Conservation (phyloP, 2,113 vertebrate genomes). For the Podarcis cretensis region DNA sequence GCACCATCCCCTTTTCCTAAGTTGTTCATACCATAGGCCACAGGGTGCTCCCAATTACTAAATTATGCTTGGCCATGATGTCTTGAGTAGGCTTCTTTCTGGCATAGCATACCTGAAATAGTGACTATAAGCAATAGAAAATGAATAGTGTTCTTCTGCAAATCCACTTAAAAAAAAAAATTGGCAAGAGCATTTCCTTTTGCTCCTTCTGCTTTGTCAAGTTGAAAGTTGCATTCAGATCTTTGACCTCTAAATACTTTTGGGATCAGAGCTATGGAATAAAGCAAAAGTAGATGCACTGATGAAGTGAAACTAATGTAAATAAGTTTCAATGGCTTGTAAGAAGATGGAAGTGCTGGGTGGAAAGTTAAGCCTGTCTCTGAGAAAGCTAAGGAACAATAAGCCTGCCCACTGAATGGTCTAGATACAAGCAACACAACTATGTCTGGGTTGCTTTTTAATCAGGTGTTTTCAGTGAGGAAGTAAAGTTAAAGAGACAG, state of each 20-base stretch:
- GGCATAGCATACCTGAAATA: neutral
- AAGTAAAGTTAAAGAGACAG: neutral
- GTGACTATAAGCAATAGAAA: neutral
- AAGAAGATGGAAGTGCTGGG: neutral
- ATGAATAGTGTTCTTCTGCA: neutral
- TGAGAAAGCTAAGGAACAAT: constrained; percentile 16
- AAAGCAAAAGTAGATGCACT: neutral
- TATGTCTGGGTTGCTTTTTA: neutral
- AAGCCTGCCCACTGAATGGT: constrained; percentile 21
- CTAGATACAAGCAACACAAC: neutral
- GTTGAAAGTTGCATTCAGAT: neutral
- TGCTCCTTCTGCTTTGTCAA: neutral
- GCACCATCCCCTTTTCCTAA: neutral
- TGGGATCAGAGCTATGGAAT: neutral
- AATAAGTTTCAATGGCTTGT: neutral
- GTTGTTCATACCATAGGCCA: neutral
- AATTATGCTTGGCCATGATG: neutral
- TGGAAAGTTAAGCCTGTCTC: neutral
- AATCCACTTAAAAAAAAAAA: neutral
- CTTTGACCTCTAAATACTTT: neutral
- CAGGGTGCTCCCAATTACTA: neutral
- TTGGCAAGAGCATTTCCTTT: neutral
- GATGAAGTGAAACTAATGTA: neutral
- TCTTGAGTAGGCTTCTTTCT: neutral
- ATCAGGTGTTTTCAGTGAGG: neutral